phyloP scores from a whole-genome alignment of 2,888 invertebrate species.

The Invenusta paracnida region DNA sequence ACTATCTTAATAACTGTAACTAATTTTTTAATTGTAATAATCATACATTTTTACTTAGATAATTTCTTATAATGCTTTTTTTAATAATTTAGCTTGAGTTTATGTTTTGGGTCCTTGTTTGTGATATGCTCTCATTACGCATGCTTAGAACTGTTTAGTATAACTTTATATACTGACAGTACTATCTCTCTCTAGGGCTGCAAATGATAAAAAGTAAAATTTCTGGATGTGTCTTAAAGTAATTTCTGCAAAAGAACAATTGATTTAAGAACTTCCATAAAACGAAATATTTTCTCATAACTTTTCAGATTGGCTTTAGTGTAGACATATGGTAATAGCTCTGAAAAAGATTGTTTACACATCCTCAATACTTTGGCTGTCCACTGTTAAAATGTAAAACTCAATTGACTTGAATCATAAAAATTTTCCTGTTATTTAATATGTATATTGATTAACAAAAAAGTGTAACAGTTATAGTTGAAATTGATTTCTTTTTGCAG shows the following conservation, averaged over 20 bases:
- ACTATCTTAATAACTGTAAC: conserved; percentile 19
- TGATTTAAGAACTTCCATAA: conserved; percentile 22
- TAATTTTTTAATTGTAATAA: conserved; percentile 13
- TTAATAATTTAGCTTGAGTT: conserved; percentile 16
- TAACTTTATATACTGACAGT: not conserved
- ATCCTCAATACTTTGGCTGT: no score
- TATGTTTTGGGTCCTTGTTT: conserved; percentile 23
- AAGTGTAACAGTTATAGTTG: no score
- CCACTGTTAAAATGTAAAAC: no score
- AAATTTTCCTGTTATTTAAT: no score
- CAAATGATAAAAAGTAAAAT: not conserved
- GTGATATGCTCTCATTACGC: conserved; percentile 10
- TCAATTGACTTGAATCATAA: no score
- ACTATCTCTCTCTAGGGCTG: not conserved
- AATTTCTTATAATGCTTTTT: conserved; percentile 17
- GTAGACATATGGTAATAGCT: no score
- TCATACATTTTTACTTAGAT: conserved; percentile 9
- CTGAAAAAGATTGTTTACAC: no score
- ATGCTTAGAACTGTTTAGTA: not conserved
- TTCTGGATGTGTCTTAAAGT: not conserved
- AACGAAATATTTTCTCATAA: not conserved
- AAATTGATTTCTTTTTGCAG: no score
- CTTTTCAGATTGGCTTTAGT: not conserved
- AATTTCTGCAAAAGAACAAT: conserved; percentile 18
- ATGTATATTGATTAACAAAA: no score